These are phyloP conservation scores for Neopipo cinnamomea DNA, from an alignment of 2,113 vertebrate species.

Conservation along the genomic window DNA sequence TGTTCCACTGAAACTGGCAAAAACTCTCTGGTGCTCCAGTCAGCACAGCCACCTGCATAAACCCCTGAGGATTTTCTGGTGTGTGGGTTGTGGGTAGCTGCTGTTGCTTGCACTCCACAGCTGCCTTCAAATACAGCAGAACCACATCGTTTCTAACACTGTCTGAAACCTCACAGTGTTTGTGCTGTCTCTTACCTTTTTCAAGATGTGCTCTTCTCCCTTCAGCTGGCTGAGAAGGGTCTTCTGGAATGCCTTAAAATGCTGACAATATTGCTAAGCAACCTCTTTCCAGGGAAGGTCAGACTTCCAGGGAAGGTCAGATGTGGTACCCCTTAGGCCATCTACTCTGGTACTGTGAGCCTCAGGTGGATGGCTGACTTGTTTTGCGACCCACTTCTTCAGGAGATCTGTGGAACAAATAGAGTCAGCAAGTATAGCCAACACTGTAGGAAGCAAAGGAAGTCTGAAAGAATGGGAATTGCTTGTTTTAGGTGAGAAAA, in stretches of 20 bases:
- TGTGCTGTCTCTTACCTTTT: background rate
- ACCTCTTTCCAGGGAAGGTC: background rate
- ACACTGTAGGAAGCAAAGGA: background rate
- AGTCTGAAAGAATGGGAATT: background rate
- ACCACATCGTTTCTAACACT: background rate
- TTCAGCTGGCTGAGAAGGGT: background rate
- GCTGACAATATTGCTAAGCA: background rate
- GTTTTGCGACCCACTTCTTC: background rate
- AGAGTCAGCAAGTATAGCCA: background rate
- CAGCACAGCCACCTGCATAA: background rate
- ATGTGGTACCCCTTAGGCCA: background rate
- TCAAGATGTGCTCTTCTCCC: background rate
- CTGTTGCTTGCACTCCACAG: background rate
- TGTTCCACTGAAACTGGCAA: fast-evolving
- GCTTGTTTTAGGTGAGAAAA: background rate
- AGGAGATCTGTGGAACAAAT: background rate
- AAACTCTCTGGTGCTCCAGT: background rate
- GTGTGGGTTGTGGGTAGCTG: fast-evolving
- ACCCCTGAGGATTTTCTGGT: fast-evolving
- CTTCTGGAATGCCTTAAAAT: background rate
- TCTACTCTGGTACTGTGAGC: background rate
- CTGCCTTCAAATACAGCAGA: background rate
- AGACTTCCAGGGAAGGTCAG: background rate
- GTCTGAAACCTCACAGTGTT: background rate
- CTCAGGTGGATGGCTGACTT: background rate